A percentile compares a stretch with the other conserved stretches of the same genome.
Evolutionary conservation across 2,888 invertebrate genomes (phyloP).

Genomic region (Eugnorisma glareosa): DNA sequence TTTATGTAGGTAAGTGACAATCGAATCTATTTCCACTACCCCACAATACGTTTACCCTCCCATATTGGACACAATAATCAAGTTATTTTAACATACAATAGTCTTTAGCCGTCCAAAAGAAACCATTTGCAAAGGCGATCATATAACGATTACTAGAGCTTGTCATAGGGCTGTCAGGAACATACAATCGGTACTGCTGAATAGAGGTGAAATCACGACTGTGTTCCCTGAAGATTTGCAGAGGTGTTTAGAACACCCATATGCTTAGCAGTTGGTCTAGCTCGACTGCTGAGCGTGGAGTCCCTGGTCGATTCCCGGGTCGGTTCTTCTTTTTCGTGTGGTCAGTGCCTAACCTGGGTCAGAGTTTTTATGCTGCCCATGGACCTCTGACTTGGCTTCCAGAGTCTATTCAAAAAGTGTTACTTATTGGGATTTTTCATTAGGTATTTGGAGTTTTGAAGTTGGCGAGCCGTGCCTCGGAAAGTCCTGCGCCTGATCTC

Average conservation of each 20-base stretch:
- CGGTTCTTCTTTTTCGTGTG: too few species aligned
- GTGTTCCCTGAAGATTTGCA: neutral
- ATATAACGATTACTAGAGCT: conserved; percentile 15
- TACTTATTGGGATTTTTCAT: too few species aligned
- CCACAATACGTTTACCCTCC: neutral
- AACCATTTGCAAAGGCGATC: conserved; percentile 37
- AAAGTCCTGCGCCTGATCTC: too few species aligned
- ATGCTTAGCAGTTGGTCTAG: neutral
- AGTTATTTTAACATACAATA: conserved; percentile 39
- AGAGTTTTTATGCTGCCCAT: too few species aligned
- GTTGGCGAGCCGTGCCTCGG: too few species aligned
- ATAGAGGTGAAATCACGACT: neutral
- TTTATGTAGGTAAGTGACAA: neutral
- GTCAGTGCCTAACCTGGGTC: too few species aligned
- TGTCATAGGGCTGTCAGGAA: conserved; percentile 37
- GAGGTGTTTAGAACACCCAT: neutral
- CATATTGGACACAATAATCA: conserved; percentile 18
- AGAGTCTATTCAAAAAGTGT: neutral
- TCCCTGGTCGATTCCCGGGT: too few species aligned
- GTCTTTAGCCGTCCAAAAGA: conserved; percentile 11
- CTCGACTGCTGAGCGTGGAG: too few species aligned
- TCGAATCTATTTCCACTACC: conserved; percentile 1
- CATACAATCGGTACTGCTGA: neutral
- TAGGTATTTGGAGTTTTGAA: too few species aligned
- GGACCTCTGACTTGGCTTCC: too few species aligned